phyloP scores from a whole-genome alignment of 2,797 vertebrate species.

The Dicrostonyx torquatus region DNA sequence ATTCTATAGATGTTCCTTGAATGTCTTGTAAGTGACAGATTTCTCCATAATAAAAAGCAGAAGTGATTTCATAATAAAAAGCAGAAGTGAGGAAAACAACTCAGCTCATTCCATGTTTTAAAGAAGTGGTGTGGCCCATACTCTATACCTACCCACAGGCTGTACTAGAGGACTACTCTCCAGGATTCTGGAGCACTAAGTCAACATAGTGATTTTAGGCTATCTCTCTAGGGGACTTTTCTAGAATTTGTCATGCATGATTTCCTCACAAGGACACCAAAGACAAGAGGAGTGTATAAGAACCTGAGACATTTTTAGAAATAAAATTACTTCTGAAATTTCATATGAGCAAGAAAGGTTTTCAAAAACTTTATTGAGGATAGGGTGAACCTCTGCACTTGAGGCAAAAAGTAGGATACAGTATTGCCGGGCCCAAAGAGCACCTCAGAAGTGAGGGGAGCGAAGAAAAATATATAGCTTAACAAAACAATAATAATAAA shows the following conservation, averaged over 20 bases:
- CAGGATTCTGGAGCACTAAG: neutral
- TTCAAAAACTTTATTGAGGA: neutral
- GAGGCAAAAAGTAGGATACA: neutral
- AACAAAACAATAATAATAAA: too few species aligned
- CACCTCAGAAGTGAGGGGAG: too few species aligned
- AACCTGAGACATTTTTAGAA: neutral
- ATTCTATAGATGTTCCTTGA: neutral
- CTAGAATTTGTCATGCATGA: neutral
- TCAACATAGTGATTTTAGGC: neutral
- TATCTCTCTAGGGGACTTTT: neutral
- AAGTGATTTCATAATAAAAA: neutral
- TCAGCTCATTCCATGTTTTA: neutral
- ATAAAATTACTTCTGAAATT: constrained; percentile 35
- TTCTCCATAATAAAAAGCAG: neutral
- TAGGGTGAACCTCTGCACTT: neutral
- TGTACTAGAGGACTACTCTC: neutral
- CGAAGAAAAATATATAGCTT: too few species aligned
- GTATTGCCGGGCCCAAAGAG: neutral
- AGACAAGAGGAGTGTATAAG: neutral
- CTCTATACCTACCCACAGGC: neutral
- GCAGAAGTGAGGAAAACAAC: neutral
- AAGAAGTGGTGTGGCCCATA: neutral
- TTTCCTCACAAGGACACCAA: neutral
- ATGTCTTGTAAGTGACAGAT: neutral
- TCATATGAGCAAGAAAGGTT: neutral